Conservation (phyloP, 64 coral and sea anemone species). For the Stylophora pistillata region DNA sequence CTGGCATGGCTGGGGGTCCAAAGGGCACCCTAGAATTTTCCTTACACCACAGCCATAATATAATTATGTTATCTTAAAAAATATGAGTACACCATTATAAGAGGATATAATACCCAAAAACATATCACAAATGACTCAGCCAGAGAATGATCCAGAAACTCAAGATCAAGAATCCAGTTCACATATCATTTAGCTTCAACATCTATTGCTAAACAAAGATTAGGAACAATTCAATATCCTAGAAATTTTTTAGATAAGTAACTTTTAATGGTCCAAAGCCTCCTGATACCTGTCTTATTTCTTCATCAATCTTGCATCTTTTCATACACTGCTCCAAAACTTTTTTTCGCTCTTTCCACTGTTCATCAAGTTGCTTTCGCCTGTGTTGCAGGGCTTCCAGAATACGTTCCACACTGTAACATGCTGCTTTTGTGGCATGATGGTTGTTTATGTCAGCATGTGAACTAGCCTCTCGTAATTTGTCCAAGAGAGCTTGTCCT, state of each 20-base stretch:
- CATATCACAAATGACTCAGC: too few species aligned
- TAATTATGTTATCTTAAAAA: too few species aligned
- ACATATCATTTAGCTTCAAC: too few species aligned
- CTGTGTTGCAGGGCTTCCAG: conserved; percentile 79
- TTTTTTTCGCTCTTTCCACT: conserved; percentile 90
- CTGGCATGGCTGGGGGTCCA: too few species aligned
- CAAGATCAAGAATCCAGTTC: too few species aligned
- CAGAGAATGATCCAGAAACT: too few species aligned
- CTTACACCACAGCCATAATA: too few species aligned
- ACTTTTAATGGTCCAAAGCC: not conserved
- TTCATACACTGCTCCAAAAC: conserved; percentile 90
- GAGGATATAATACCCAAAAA: too few species aligned
- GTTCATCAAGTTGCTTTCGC: conserved; percentile 78
- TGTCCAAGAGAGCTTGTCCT: conserved; percentile 89
- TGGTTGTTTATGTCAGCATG: conserved; percentile 96
- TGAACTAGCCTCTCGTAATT: conserved; percentile 81
- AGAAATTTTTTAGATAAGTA: too few species aligned
- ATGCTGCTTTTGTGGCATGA: conserved; percentile 92
- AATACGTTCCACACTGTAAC: conserved; percentile 91
- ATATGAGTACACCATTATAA: too few species aligned
- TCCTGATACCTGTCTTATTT: conserved; percentile 62
- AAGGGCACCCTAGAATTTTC: too few species aligned
- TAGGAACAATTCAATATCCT: not conserved
- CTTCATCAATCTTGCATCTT: conserved; percentile 95
- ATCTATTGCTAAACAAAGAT: not conserved